Evolutionary conservation across 2,888 invertebrate genomes (phyloP).

Genomic region (Rhagonycha lutea): DNA sequence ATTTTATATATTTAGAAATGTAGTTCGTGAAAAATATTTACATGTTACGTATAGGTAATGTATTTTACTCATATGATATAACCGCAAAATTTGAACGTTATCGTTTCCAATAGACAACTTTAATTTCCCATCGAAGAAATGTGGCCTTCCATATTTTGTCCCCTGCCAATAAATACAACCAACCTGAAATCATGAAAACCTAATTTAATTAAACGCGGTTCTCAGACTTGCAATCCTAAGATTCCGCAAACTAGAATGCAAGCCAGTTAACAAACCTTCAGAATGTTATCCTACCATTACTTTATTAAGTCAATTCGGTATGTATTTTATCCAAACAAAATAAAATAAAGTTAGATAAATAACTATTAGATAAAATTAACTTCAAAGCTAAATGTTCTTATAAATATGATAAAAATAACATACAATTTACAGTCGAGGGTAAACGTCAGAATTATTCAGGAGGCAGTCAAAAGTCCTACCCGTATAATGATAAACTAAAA

Average conservation of each 20-base stretch:
- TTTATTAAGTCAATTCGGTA: not conserved
- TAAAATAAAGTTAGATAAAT: not conserved
- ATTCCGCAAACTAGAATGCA: not conserved
- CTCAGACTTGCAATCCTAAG: not conserved
- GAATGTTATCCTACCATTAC: not conserved
- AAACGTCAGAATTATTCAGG: not conserved
- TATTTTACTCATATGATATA: not conserved
- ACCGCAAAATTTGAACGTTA: not conserved
- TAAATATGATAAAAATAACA: not conserved
- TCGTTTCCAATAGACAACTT: not conserved
- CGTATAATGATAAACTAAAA: not conserved
- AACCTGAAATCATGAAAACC: not conserved
- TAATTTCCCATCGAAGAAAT: slow-evolving; percentile 1
- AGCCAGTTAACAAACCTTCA: not conserved
- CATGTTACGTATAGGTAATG: not conserved
- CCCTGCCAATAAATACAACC: not conserved
- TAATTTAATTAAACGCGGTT: not conserved
- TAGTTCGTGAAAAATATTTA: not conserved
- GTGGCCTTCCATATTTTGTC: not conserved
- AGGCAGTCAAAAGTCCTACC: not conserved
- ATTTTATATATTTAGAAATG: not conserved
- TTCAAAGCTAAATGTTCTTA: not conserved
- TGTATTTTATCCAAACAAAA: not conserved
- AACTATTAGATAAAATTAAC: not conserved
- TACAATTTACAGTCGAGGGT: not conserved